Evolutionary conservation across 2,113 vertebrate genomes (phyloP).

Genomic region (Amazona guildingii): DNA sequence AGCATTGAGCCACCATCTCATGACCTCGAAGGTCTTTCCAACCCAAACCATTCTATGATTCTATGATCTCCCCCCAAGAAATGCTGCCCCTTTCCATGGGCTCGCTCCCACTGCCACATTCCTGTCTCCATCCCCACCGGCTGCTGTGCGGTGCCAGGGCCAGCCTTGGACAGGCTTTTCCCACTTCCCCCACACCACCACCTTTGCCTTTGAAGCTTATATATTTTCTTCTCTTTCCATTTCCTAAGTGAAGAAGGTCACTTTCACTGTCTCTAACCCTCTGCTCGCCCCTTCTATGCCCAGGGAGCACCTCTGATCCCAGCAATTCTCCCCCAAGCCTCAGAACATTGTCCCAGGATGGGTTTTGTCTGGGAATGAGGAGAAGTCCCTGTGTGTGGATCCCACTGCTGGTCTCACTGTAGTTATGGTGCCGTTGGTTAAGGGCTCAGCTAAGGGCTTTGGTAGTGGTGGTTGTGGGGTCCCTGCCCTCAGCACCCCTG

Average conservation of each 20-base stretch:
- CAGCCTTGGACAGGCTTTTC: neutral
- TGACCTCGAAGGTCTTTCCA: neutral
- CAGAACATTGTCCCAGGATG: neutral
- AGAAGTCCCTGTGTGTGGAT: neutral
- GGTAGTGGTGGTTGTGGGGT: fast-evolving
- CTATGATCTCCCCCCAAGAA: neutral
- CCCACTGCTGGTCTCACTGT: neutral
- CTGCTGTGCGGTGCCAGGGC: neutral
- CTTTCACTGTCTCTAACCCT: neutral
- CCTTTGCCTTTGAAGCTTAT: neutral
- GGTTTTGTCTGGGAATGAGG: neutral
- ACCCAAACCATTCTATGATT: neutral
- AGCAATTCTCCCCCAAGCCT: neutral
- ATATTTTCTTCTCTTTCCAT: neutral
- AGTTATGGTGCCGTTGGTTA: neutral
- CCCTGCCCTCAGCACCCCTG: neutral
- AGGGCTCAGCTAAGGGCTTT: neutral
- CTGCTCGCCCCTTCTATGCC: neutral
- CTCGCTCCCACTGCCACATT: neutral
- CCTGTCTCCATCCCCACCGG: fast-evolving
- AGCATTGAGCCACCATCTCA: neutral
- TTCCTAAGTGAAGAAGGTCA: neutral
- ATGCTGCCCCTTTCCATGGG: fast-evolving
- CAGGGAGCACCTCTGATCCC: neutral
- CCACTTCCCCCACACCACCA: no score